Evolutionary conservation across 2,113 vertebrate species (phyloP).

Genomic region (Dromaius novaehollandiae): DNA sequence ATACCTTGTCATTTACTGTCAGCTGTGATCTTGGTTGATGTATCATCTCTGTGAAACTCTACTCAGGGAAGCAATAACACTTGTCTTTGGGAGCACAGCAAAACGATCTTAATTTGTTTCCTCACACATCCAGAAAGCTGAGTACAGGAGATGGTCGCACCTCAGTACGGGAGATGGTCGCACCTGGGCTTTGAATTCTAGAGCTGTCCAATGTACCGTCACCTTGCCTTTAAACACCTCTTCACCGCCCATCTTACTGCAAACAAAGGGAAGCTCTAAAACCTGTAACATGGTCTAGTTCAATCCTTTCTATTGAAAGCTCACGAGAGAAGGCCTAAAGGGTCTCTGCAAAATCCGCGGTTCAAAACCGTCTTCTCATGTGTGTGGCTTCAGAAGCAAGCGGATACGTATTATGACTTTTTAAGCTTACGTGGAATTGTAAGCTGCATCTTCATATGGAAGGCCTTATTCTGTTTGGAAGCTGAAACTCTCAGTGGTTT

Average conservation of each 20-base stretch:
- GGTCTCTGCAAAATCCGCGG: neutral
- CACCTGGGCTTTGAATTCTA: rapidly evolving
- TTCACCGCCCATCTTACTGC: rapidly evolving
- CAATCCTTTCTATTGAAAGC: neutral
- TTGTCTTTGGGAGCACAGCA: neutral
- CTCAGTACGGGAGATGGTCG: no score
- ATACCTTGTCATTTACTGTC: neutral
- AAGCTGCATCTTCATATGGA: neutral
- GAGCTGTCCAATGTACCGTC: rapidly evolving
- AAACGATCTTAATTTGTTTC: neutral
- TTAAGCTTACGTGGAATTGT: neutral
- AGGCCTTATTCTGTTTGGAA: neutral
- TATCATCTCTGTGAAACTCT: neutral
- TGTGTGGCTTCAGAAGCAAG: neutral
- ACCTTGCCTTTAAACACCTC: rapidly evolving
- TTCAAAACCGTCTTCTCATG: neutral
- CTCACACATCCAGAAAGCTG: rapidly evolving
- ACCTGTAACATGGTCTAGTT: neutral
- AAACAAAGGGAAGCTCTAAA: neutral
- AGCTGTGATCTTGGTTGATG: neutral
- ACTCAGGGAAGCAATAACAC: neutral
- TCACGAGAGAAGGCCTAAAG: neutral
- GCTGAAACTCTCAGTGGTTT: neutral
- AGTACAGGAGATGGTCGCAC: no score
- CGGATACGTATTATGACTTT: neutral